Evolutionary conservation across 1,140 invertebrate species (phyloP).

Genomic region (Chrysopa pallens): DNA sequence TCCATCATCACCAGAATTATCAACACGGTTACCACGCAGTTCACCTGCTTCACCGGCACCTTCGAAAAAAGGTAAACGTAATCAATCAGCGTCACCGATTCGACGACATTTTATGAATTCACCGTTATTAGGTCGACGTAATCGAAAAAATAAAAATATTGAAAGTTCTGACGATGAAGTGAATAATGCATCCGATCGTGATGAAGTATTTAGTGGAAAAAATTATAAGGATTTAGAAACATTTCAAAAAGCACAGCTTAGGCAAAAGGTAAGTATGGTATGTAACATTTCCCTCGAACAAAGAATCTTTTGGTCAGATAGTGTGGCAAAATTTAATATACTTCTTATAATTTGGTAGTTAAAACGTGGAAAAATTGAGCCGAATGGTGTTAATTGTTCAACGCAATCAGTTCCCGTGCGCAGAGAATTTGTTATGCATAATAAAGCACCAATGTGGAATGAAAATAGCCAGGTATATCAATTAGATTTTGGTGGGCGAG

Average conservation of each 20-base stretch:
- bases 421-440: slow-evolving; percentile 87
- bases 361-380: slow-evolving; percentile 40
- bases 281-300: no score
- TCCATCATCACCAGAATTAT: slow-evolving; percentile 31
- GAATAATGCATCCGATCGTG: slow-evolving; percentile 30
- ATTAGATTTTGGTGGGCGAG: slow-evolving; percentile 95
- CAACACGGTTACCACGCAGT: slow-evolving; percentile 41
- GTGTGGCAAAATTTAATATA: no score
- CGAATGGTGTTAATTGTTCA: slow-evolving; percentile 27
- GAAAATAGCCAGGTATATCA: slow-evolving; percentile 98
- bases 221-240: slow-evolving; percentile 81
- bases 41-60: slow-evolving; percentile 51
- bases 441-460: slow-evolving; percentile 99
- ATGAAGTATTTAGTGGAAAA: slow-evolving; percentile 40
- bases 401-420: slow-evolving; percentile 31
- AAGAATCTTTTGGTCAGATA: no score
- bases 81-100: slow-evolving; percentile 63
- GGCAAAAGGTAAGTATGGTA: slow-evolving; percentile 61
- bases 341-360: slow-evolving; percentile 22
- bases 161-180: slow-evolving; percentile 80
- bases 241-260: slow-evolving; percentile 84
- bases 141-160: slow-evolving; percentile 50
- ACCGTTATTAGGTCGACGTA: slow-evolving; percentile 53
- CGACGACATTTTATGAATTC: slow-evolving; percentile 63
- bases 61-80: slow-evolving; percentile 46